Conservation (phyloP, 1,140 invertebrate species). For the Octopus bimaculoides region DNA sequence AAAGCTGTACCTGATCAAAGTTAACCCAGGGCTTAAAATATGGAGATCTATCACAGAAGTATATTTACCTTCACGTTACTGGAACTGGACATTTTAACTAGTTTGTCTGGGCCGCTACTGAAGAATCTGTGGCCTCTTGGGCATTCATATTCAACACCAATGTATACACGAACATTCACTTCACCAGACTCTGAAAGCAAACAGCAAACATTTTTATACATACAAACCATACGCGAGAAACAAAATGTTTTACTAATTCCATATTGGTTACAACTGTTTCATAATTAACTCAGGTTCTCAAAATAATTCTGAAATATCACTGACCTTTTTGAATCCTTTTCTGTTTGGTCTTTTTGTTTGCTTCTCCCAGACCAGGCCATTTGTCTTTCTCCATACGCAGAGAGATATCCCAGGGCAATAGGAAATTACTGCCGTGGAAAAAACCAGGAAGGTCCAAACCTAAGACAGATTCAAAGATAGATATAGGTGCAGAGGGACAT, state of each 20-base stretch:
- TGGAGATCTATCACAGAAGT: background rate
- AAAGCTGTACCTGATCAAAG: background rate
- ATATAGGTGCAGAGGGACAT: no score
- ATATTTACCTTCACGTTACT: conserved; percentile 68
- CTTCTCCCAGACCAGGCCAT: conserved; percentile 57
- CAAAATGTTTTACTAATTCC: no score
- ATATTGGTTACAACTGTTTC: no score
- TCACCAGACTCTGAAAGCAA: conserved; percentile 57
- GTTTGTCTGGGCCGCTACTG: conserved; percentile 82
- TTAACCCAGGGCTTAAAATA: background rate
- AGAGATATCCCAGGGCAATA: conserved; percentile 93
- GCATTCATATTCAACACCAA: conserved; percentile 97
- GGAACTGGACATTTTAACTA: conserved; percentile 73
- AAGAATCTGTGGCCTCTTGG: conserved; percentile 92
- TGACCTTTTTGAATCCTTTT: conserved; percentile 44
- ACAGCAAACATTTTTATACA: background rate
- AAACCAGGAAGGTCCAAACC: conserved; percentile 74
- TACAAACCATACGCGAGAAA: background rate
- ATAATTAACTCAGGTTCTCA: no score
- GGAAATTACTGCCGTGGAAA: conserved; percentile 81
- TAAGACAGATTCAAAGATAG: conserved; percentile 18
- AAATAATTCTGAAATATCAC: no score
- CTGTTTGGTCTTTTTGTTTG: conserved; percentile 53
- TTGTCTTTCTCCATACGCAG: conserved; percentile 63
- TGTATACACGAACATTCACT: conserved; percentile 88